A percentile compares a stretch with the other conserved stretches of the same genome.
Evolutionary conservation across 2,797 vertebrate species (phyloP).

Genomic region (Bucorvus abyssinicus): DNA sequence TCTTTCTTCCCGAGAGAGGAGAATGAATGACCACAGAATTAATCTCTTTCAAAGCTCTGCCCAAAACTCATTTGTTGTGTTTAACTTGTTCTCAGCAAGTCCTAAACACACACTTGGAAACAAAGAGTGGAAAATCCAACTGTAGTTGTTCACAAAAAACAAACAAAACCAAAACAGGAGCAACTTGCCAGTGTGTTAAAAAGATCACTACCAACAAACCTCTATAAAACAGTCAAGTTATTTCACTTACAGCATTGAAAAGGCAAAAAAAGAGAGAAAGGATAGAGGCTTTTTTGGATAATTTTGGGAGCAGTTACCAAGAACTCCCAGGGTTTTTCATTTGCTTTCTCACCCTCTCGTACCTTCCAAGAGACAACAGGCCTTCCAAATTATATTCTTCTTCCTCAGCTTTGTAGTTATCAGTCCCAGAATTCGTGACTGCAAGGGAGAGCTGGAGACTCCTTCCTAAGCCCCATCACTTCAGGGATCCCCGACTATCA

Average conservation of each 20-base stretch:
- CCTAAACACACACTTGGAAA: not conserved
- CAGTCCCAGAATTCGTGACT: not conserved
- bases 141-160: not conserved
- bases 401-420: not conserved
- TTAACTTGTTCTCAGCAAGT: constrained; percentile 46
- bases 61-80: constrained; percentile 36
- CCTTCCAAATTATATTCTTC: not conserved
- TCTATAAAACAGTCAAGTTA: not conserved
- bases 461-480: not conserved
- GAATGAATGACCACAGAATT: constrained; percentile 13
- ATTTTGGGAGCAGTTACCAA: not conserved
- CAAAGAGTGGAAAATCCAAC: constrained; percentile 23
- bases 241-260: not conserved
- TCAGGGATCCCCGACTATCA: not conserved
- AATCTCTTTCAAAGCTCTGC: constrained; percentile 18
- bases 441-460: not conserved
- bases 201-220: not conserved
- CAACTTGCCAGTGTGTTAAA: not conserved
- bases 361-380: not conserved
- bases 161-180: not conserved
- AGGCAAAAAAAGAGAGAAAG: not conserved
- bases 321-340: not conserved
- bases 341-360: not conserved
- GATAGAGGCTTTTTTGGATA: not conserved
- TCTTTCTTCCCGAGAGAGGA: not conserved